Percentiles rank a stretch among this genome's conserved stretches.
These are phyloP conservation scores for Halocynthia roretzi DNA, from an alignment of 23 tunicate genomes.

Conservation along the genomic window DNA sequence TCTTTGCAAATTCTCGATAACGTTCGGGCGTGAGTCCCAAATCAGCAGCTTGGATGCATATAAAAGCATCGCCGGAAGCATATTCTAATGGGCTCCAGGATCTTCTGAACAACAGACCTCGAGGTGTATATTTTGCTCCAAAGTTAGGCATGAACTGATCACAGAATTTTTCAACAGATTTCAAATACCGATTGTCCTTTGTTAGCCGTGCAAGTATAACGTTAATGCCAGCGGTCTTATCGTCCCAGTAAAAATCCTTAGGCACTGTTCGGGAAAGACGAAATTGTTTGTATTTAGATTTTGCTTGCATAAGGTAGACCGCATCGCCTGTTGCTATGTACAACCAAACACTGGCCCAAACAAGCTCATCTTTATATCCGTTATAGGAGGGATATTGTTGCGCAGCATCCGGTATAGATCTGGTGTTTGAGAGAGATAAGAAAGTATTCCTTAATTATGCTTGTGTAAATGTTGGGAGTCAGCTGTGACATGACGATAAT, in stretches of 20 bases:
- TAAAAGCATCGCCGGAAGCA: conserved; percentile 74
- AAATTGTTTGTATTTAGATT: conserved; percentile 24
- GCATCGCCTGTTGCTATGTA: conserved; percentile 61
- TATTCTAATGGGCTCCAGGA: conserved; percentile 71
- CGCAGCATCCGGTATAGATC: conserved; percentile 68
- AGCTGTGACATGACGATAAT: too few relatives aligned
- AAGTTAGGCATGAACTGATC: conserved; percentile 48
- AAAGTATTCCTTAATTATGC: too few relatives aligned
- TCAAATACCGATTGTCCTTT: conserved; percentile 18
- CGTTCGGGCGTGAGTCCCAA: conserved; percentile 51
- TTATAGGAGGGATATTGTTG: conserved; percentile 62
- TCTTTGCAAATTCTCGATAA: conserved; percentile 63
- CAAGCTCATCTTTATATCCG: conserved; percentile 90
- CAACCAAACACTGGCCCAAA: conserved; percentile 89
- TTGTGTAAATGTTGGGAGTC: too few relatives aligned
- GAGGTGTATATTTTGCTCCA: conserved; percentile 49
- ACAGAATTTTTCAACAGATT: conserved; percentile 48
- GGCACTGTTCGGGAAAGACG: conserved; percentile 1
- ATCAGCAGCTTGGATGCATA: conserved; percentile 80
- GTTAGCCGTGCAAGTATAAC: conserved; percentile 70
- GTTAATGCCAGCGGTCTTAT: conserved; percentile 79
- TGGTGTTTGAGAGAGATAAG: background rate
- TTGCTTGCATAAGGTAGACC: conserved; percentile 39
- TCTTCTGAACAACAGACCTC: conserved; percentile 56
- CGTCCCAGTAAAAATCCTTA: conserved; percentile 76